Evolutionary conservation across 2,113 vertebrate species (phyloP).

Genomic region (Tachycineta bicolor): DNA sequence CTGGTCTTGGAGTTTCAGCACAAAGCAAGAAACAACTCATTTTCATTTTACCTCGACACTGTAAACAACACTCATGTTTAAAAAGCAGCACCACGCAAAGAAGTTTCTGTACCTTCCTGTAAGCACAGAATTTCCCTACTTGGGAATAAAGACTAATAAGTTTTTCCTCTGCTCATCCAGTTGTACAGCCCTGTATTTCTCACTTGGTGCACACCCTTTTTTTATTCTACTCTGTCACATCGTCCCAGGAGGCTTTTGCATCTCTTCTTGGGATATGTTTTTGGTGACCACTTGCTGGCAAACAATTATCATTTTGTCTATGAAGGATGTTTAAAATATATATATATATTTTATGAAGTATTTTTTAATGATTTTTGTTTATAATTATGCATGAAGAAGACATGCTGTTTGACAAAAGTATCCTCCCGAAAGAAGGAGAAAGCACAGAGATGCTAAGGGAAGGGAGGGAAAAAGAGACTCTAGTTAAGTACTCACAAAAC

Average conservation of each 20-base stretch:
- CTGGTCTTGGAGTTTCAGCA: neutral
- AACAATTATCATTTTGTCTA: neutral
- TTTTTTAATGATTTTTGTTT: neutral
- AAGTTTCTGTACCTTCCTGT: neutral
- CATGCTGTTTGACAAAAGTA: neutral
- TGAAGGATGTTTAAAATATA: neutral
- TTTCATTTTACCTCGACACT: neutral
- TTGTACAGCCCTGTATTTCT: neutral
- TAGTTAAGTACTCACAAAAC: neutral
- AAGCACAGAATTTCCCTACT: neutral
- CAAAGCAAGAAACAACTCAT: neutral
- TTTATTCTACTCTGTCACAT: neutral
- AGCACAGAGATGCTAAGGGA: neutral
- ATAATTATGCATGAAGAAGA: neutral
- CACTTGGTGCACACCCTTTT: neutral
- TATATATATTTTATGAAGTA: neutral
- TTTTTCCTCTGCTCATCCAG: neutral
- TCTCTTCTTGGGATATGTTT: neutral
- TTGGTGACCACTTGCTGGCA: neutral
- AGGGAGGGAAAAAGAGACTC: neutral
- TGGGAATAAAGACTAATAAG: neutral
- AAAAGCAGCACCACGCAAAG: neutral
- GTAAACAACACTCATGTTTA: neutral
- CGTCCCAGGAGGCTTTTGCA: neutral
- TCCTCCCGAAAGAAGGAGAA: neutral